phyloP scores from a whole-genome alignment of 2,797 vertebrate species.

The Galago senegalensis region DNA sequence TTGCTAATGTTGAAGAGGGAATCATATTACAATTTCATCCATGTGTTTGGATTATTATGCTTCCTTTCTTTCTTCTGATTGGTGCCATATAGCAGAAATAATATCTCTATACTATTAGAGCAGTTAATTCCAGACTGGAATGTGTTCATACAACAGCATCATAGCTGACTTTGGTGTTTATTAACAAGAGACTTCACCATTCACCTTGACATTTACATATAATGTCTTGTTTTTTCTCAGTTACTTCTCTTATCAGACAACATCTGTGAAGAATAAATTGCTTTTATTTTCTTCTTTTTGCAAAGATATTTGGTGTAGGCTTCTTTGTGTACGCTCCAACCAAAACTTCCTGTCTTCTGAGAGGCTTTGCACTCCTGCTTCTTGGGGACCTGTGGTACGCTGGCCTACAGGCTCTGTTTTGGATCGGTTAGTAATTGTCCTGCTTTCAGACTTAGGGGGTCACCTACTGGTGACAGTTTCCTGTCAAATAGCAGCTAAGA shows the following conservation, averaged over 20 bases:
- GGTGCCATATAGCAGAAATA: not conserved
- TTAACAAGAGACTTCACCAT: constrained; percentile 14
- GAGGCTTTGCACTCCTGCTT: constrained; percentile 52
- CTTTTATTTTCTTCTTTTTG: constrained; percentile 63
- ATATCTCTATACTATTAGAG: not conserved
- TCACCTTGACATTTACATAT: not conserved
- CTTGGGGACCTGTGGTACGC: constrained; percentile 23
- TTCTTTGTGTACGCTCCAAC: not conserved
- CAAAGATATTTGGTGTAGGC: constrained; percentile 28
- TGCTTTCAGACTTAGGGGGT: constrained; percentile 70
- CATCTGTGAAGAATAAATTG: constrained; percentile 58
- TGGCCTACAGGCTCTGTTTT: constrained; percentile 68
- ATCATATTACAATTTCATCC: constrained; percentile 5
- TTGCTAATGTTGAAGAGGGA: constrained; percentile 40
- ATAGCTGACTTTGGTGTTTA: not conserved
- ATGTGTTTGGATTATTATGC: constrained; percentile 39
- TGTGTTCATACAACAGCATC: constrained; percentile 14
- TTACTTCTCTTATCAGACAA: constrained; percentile 59
- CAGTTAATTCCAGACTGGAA: constrained; percentile 22
- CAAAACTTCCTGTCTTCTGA: constrained; percentile 55
- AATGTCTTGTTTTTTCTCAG: constrained; percentile 53
- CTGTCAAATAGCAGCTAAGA: constrained; percentile 66
- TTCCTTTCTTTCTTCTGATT: constrained; percentile 35
- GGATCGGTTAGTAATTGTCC: constrained; percentile 77
- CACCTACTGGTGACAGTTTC: constrained; percentile 68